Percentiles rank a stretch among this genome's conserved stretches.
These are phyloP conservation scores for Notothenia rossii DNA, from an alignment of 2,113 vertebrate species.

Conservation along the genomic window DNA sequence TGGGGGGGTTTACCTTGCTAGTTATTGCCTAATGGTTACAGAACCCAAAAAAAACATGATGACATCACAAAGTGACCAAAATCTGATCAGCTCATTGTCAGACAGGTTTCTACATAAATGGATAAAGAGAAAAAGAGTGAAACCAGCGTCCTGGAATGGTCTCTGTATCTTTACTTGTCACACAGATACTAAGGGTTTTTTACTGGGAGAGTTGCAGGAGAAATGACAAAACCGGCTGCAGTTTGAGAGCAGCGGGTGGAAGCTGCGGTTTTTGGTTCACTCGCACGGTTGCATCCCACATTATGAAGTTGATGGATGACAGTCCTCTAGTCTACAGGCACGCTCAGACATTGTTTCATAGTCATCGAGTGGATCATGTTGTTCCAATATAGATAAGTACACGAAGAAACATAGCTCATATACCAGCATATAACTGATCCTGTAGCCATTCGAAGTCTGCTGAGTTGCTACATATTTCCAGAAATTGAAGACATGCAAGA, in stretches of 20 bases:
- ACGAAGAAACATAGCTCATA: background rate
- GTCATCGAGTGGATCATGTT: constrained; percentile 16
- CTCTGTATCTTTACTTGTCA: constrained; percentile 6
- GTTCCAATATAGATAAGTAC: background rate
- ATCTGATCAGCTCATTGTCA: too few species aligned
- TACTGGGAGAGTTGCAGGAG: background rate
- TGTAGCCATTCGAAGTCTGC: background rate
- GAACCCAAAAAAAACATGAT: too few species aligned
- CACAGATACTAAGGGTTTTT: constrained; percentile 1
- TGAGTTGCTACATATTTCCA: background rate
- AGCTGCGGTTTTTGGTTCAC: constrained; percentile 34
- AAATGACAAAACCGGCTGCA: constrained; percentile 28
- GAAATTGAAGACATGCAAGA: too few species aligned
- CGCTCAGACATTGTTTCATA: constrained; percentile 6
- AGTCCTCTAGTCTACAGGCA: constrained; percentile 24
- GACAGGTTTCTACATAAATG: too few species aligned
- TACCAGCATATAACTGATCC: background rate
- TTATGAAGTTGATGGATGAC: constrained; percentile 33
- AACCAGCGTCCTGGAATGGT: constrained; percentile 11
- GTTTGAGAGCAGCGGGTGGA: constrained; percentile 32
- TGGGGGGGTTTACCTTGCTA: too few species aligned
- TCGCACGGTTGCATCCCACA: constrained; percentile 25
- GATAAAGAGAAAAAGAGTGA: background rate
- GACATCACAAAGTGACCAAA: too few species aligned
- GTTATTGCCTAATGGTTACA: too few species aligned